Base-by-base conservation (phyloP, 2,113 vertebrate species). In the Paradisaea rubra region DNA sequence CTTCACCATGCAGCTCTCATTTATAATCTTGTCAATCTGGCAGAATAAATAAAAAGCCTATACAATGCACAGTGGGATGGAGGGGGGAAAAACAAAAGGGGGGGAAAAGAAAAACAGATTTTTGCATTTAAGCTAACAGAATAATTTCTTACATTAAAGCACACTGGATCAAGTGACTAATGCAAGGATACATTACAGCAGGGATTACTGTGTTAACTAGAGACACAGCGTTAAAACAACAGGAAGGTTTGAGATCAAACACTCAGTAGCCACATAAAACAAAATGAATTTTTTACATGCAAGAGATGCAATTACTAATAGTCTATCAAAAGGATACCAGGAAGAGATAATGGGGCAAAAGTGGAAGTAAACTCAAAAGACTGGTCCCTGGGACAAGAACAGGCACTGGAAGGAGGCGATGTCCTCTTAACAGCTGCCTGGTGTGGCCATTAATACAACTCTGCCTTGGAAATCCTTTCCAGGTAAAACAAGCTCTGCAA, bases 1-100 rank as follows among this genome's bases (percentile, higher is more conserved):
- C 97, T 98, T 98, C 97, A 97, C 98, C 97, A 97, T 52, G 88
- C 97, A 97, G 96, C 97, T 97, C 98, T 98, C 98, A 98, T 98
- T 98, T 98, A 98, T 98, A 98, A 98, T 98, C 97, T 97, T 98
- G 97, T 98, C 98, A 98, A 96, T 98, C 96, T 95, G 94, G 91
- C 52, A 96, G 96, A 97, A 97, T 97, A 98, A 98, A 98, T 98
- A 98, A 98, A 98, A 98, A 97, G 94, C 95, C 92, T 97, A 91
- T 89, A 94, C 86, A 96, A 97, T 96, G 91, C 97, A 93, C 80
- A 94, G 93, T 80, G 93, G 92, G 71, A 89, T 50, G 35, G 96
- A 89, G 85, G 52, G 73, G 73, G 86, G 22, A 45, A 50, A 86
- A 94, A 94, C 76, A 86, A 95, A 91, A 90, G 80, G 27, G 35